Base-by-base conservation (phyloP, 2,888 invertebrate species). In the Trichopria drosophilae region DNA sequence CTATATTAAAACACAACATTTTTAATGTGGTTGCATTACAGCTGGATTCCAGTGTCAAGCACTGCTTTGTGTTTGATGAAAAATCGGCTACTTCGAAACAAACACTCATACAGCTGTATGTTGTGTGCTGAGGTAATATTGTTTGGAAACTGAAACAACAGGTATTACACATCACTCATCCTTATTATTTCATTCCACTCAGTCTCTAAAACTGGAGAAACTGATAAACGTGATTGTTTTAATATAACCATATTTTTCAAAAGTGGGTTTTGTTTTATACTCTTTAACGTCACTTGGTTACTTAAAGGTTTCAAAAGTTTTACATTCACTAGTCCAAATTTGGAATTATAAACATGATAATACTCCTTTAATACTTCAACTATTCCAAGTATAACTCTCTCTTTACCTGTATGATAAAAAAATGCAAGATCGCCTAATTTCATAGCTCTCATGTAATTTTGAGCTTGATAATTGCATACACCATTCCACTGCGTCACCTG, bases 191-290 rank as follows among this genome's bases (percentile, higher is more conserved):
- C 43, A 43, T 44, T 44, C 44, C 44, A 44, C 26, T 44, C 34
- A 34, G 28, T 35, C 28, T 44, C 44, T 19, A 35, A 44, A 44
- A 44, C 34, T 24, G 44, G 44, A 19, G 35, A 16, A 44, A 44
- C 23, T 34, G 44, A 44, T 44, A 44, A 44, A 34, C 44, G 34
- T 35, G 44, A 35, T 44, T 44, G 44, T 44, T 44, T 44, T 44
- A 44, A 44, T 44, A 44, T 35, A 35, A 35, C 44, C 35, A 44
- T 43, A 44, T 44, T 44, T 34, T 35, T 44, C 44, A 44, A 35
- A 43, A 43, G 43, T 43, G 43, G 43, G 43, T 43, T 43, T 43
- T 43, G 43, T 43, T 43, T 43, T 43, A 43, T 43, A 44, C 36
- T 34, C 24, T 15, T 35, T 44, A 44, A 44, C 43, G 43, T 43